Evolutionary conservation across 2,888 invertebrate species (phyloP), one percentile per base, ranked within the genome.

Genomic region (Abscondita cerata): DNA sequence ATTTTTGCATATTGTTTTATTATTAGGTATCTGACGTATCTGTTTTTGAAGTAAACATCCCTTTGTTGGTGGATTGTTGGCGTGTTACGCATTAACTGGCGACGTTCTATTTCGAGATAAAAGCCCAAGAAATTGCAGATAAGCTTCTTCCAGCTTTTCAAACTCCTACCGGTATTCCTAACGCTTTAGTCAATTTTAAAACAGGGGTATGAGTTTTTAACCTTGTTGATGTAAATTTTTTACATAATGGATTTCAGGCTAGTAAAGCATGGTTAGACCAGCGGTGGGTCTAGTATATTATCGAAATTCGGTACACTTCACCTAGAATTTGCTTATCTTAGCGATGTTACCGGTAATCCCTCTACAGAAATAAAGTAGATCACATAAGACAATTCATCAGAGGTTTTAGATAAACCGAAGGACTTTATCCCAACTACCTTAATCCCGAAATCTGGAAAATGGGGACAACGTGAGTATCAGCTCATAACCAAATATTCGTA

Each of bases 231-330:
- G 2, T 34, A 2, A 38, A 19, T 33, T 12, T 33, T 25, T 25
- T 25, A 52, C n/a, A 55, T 52, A 53, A 59, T 16, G 19, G 47
- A 60, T 81, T 72, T 55, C 83, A 93, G 92, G 83, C 84, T 36
- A 92, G 94, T 76, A 93, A 94, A 76, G 81, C 98, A 96, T 82
- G 95, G 91, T 57, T 99, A 98, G 98, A 98, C 98, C 1, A 92
- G 92, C 71, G 95, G 94, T 20, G 94, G 96, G 2, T 92, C 93
- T 76, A 95, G 95, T 76, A 98, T 99, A 72, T 85, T 99, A 6
- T 95, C 98, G 0, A 99, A 99, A 81, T 92, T 98, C 75, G 99
- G 99, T 47, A 96, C 98, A 0, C 85, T 99, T 63, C 97, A 98
- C 80, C 83, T 99, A 73, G 99, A 99, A 83, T 98, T 98, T 81